Conservation (phyloP, 2,113 vertebrate genomes). For the Corythornis madagascariensis region DNA sequence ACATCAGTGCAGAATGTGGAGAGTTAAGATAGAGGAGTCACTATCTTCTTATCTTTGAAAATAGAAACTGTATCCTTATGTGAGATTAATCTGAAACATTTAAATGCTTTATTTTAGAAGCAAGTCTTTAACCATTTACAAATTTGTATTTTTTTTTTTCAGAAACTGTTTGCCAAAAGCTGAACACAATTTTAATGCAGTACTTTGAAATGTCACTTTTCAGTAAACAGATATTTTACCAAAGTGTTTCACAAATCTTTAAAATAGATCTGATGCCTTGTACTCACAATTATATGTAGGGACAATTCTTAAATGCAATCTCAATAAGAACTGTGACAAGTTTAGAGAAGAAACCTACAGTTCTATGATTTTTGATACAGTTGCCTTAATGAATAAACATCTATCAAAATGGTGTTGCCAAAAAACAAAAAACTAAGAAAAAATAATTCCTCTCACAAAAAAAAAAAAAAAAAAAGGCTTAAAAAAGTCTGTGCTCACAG, state of each 20-base stretch:
- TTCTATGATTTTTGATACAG: not conserved
- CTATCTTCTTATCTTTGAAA: not conserved
- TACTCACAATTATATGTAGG: not conserved
- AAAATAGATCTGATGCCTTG: not conserved
- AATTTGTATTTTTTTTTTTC: not conserved
- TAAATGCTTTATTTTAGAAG: not conserved
- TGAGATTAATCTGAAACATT: not conserved
- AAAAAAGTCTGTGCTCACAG: not conserved
- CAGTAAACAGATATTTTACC: not conserved
- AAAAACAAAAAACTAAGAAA: not conserved
- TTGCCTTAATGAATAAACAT: constrained; percentile 15
- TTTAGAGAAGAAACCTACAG: not conserved
- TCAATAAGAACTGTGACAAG: not conserved
- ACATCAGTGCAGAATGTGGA: not conserved
- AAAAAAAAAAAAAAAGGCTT: not conserved
- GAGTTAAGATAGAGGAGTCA: not conserved
- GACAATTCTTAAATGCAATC: not conserved
- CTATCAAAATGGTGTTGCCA: not conserved
- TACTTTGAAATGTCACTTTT: constrained; percentile 28
- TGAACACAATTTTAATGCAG: not conserved
- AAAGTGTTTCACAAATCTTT: not conserved
- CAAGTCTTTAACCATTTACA: constrained; percentile 1
- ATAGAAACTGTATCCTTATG: not conserved
- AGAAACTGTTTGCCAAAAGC: not conserved
- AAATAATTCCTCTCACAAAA: not conserved